phyloP scores from a whole-genome alignment of 2,888 invertebrate species.

The Cosmorhoe ocellata region DNA sequence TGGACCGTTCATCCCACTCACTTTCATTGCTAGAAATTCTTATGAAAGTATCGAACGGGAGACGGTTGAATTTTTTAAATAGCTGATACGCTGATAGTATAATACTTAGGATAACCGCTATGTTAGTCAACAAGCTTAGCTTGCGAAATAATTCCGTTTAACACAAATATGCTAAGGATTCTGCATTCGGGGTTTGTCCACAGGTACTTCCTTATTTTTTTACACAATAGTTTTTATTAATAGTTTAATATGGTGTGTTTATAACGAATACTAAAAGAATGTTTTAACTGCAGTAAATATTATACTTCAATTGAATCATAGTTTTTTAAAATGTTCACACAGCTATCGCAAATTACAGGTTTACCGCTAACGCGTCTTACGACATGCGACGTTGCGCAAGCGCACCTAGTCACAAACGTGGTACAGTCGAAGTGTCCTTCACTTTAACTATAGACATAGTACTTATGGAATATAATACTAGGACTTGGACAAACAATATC shows the following conservation, averaged over 20 bases:
- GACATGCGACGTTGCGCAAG: conserved; percentile 38
- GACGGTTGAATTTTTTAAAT: background rate
- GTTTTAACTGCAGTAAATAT: no score
- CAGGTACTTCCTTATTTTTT: no score
- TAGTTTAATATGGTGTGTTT: no score
- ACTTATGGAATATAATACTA: conserved; percentile 21
- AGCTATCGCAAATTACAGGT: conserved; percentile 13
- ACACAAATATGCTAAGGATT: background rate
- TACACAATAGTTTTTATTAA: no score
- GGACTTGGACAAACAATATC: conserved; percentile 36
- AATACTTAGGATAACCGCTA: background rate
- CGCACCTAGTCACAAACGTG: conserved; percentile 37
- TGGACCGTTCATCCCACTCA: conserved; percentile 44
- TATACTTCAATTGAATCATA: no score
- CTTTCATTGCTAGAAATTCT: conserved; percentile 39
- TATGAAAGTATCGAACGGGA: conserved; percentile 7
- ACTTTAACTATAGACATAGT: conserved; percentile 8
- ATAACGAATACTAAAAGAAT: no score
- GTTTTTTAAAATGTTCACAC: conserved; percentile 14
- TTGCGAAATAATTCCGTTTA: background rate
- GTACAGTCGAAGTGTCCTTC: conserved; percentile 40
- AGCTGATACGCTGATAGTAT: background rate
- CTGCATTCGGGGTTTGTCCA: no score
- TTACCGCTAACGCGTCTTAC: conserved; percentile 24
- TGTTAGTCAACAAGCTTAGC: no score